Evolutionary conservation across 2,113 vertebrate species (phyloP).

Genomic region (Narcine bancroftii): DNA sequence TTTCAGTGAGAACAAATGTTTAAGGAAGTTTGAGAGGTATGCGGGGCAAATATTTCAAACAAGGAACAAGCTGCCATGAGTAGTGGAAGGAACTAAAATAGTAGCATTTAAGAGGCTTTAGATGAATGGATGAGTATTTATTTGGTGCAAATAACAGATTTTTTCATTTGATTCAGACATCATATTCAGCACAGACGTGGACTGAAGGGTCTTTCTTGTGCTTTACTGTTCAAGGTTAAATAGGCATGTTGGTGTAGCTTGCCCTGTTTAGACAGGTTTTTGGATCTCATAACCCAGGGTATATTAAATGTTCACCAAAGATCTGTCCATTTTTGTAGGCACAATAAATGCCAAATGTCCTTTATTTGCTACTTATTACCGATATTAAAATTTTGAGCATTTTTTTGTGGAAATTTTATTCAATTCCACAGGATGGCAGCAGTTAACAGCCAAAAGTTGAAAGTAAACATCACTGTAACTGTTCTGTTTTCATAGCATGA

Average conservation of each 20-base stretch:
- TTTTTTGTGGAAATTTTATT: background rate
- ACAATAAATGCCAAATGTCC: background rate
- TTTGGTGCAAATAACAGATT: no score
- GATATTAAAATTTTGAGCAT: background rate
- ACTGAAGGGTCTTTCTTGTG: no score
- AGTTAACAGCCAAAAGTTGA: background rate
- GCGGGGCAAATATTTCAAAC: no score
- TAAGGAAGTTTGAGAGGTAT: no score
- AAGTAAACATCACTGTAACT: background rate
- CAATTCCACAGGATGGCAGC: conserved; percentile 8
- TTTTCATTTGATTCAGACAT: no score
- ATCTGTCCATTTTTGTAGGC: background rate
- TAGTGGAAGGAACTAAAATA: no score
- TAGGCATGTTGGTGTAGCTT: background rate
- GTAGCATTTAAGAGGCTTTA: no score
- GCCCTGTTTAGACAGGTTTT: background rate
- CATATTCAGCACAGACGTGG: no score
- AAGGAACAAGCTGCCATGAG: no score
- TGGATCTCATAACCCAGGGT: background rate
- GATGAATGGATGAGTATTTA: no score
- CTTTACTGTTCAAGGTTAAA: no score
- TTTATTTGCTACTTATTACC: background rate
- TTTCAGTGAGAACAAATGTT: no score
- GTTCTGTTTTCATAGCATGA: background rate
- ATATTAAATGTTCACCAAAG: background rate